These are phyloP conservation scores for Chaetodon auriga DNA, from an alignment of 2,113 vertebrate species.

Conservation along the genomic window DNA sequence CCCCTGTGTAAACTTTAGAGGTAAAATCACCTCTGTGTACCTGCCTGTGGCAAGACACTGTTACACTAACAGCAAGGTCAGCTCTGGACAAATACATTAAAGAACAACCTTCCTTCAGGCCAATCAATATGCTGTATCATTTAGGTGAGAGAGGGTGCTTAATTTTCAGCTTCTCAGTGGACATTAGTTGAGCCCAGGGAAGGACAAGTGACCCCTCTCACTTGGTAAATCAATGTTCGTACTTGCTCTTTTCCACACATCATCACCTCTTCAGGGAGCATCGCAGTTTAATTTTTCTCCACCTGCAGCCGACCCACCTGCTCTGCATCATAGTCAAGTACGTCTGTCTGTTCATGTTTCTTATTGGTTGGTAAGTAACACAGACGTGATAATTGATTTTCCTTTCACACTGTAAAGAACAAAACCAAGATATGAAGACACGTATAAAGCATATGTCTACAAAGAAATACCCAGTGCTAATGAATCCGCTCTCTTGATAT, in stretches of 20 bases:
- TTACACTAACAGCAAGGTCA: conserved; percentile 58
- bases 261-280: conserved; percentile 31
- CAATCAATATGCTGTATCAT: conserved; percentile 54
- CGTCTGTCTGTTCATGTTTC: background rate
- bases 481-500: background rate
- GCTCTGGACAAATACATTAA: conserved; percentile 49
- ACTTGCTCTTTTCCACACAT: background rate
- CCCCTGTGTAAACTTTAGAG: conserved; percentile 38
- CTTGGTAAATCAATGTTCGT: conserved; percentile 19
- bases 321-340: background rate
- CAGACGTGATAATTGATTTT: background rate
- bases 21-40: conserved; percentile 46
- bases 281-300: conserved; percentile 16
- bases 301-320: background rate
- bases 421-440: background rate
- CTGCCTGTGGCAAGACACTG: conserved; percentile 40
- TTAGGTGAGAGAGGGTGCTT: conserved; percentile 44
- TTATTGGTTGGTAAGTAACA: background rate
- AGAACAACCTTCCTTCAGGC: conserved; percentile 54
- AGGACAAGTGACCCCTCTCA: conserved; percentile 37
- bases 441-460: too few relatives aligned
- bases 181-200: conserved; percentile 19
- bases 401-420: background rate
- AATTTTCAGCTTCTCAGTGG: conserved; percentile 49
- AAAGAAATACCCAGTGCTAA: background rate